Percentiles rank a stretch among this genome's conserved stretches.
Conservation (phyloP, 1,140 invertebrate genomes). For the Asbolus verrucosus region DNA sequence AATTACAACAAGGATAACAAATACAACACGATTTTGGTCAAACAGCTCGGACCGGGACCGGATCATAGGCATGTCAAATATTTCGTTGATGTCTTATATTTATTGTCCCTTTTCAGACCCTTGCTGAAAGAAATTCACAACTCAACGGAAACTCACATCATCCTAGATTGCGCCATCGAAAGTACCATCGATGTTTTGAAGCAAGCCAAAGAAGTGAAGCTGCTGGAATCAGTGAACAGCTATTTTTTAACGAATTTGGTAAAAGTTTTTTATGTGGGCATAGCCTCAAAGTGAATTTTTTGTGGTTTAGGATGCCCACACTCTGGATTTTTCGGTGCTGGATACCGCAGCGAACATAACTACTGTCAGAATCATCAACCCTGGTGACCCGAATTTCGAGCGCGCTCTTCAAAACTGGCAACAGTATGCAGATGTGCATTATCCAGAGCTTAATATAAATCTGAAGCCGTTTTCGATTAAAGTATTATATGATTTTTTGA, state of each 20-base stretch:
- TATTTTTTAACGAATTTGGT: slow-evolving; percentile 71
- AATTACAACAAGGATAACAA: slow-evolving; percentile 61
- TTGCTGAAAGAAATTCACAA: slow-evolving; percentile 82
- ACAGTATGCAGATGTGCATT: slow-evolving; percentile 31
- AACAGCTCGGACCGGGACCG: slow-evolving; percentile 70
- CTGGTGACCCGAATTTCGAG: slow-evolving; percentile 64
- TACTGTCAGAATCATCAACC: slow-evolving; percentile 78
- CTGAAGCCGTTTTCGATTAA: slow-evolving; percentile 15
- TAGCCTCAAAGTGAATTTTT: not conserved
- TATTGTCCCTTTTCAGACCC: no score
- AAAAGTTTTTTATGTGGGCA: no score
- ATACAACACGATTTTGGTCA: slow-evolving; percentile 71
- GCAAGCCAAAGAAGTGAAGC: slow-evolving; percentile 84
- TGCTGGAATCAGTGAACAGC: slow-evolving; percentile 79
- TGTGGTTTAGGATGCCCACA: slow-evolving; percentile 59
- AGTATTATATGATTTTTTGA: no score
- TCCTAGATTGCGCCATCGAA: slow-evolving; percentile 81
- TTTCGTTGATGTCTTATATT: no score
- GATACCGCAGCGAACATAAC: slow-evolving; percentile 80
- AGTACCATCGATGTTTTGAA: slow-evolving; percentile 75
- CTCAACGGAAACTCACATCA: slow-evolving; percentile 77
- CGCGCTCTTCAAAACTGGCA: slow-evolving; percentile 66
- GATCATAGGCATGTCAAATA: slow-evolving; percentile 78
- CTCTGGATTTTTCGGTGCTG: slow-evolving; percentile 53
- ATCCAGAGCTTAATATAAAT: slow-evolving; percentile 46